A percentile compares a stretch with the other conserved stretches of the same genome.
Evolutionary conservation across 2,888 invertebrate genomes (phyloP).

Genomic region (Hesperia comma): DNA sequence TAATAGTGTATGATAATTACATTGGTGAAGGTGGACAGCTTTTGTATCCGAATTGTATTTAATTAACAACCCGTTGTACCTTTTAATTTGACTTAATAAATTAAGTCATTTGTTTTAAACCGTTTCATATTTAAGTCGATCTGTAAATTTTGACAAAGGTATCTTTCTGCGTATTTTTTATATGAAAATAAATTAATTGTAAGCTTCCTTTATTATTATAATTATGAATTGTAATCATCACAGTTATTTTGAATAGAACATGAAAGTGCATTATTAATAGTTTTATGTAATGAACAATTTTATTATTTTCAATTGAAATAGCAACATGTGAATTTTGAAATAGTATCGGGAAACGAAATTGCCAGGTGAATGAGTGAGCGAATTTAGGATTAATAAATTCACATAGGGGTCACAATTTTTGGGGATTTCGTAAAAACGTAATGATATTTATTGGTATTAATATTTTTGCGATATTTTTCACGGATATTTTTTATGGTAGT

Average conservation of each 20-base stretch:
- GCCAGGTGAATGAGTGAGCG: constrained; percentile 30
- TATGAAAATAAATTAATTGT: not conserved
- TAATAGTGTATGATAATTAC: constrained; percentile 10
- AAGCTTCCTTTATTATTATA: not conserved
- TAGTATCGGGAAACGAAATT: constrained; percentile 22
- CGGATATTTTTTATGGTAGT: no score
- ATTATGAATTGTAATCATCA: constrained; percentile 3
- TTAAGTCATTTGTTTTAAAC: not conserved
- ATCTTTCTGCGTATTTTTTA: not conserved
- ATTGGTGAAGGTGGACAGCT: constrained; percentile 15
- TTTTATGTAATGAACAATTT: constrained; percentile 33
- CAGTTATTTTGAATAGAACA: not conserved
- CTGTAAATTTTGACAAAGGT: not conserved
- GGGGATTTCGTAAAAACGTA: not conserved
- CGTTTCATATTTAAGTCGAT: not conserved
- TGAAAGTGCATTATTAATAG: constrained; percentile 3
- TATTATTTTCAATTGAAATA: constrained; percentile 15
- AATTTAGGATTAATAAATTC: constrained; percentile 1
- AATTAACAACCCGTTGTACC: not conserved
- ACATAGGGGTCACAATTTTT: constrained; percentile 20
- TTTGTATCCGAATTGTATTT: constrained; percentile 14
- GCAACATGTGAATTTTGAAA: constrained; percentile 4
- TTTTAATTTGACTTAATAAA: not conserved
- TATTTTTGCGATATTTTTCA: no score
- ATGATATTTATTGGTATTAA: not conserved